phyloP scores from a whole-genome alignment of 2,797 vertebrate genomes.

The Hydrocynus forskahlii region DNA sequence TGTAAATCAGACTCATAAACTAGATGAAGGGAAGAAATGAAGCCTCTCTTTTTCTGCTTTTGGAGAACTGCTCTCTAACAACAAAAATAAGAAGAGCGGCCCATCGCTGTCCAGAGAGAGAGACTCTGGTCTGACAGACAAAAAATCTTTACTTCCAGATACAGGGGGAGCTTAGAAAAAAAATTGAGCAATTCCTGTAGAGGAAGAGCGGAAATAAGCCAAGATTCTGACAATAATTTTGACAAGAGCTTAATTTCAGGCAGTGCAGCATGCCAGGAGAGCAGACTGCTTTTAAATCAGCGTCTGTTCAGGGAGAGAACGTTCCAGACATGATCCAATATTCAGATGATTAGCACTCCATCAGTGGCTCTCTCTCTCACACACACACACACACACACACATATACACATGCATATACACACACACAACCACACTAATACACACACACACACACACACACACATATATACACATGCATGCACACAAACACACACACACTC shows the following conservation, averaged over 20 bases:
- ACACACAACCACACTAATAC: no score
- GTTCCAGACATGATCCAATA: slow-evolving; percentile 6
- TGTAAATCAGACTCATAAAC: no score
- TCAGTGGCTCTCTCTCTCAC: neutral
- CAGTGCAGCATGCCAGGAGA: slow-evolving; percentile 26
- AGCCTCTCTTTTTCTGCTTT: no score
- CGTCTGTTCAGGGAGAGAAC: slow-evolving; percentile 37
- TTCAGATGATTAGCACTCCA: slow-evolving; percentile 8
- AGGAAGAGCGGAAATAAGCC: slow-evolving; percentile 2
- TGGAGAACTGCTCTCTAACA: no score
- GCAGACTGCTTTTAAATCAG: slow-evolving; percentile 33
- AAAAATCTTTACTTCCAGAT: slow-evolving; percentile 25
- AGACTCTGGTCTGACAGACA: neutral
- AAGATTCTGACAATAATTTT: slow-evolving; percentile 28
- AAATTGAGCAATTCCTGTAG: slow-evolving; percentile 2
- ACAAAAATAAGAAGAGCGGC: no score
- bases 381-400: slow-evolving; percentile 23
- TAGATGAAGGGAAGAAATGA: no score
- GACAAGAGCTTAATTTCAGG: slow-evolving; percentile 36
- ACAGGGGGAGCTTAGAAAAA: neutral
- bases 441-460: no score
- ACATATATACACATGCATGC: no score
- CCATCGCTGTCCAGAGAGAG: no score
- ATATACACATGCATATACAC: no score
- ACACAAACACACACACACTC: no score